phyloP scores from a whole-genome alignment of 2,888 invertebrate species.

The Pristionchus fissidentatus region DNA sequence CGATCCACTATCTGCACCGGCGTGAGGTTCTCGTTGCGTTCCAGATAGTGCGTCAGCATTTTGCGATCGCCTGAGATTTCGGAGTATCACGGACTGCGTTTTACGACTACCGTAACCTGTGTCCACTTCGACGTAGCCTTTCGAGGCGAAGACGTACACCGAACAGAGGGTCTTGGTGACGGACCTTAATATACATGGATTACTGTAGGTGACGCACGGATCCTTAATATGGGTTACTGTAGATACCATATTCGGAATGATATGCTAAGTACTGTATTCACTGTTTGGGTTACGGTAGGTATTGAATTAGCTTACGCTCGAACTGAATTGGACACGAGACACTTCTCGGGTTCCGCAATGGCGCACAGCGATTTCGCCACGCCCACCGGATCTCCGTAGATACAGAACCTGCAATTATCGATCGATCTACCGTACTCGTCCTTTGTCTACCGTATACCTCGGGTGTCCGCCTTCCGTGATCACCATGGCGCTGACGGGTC shows the following conservation, averaged over 20 bases:
- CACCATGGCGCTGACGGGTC: not conserved
- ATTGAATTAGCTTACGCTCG: constrained; percentile 29
- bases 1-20: not conserved
- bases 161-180: not conserved
- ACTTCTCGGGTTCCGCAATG: not conserved
- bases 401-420: constrained; percentile 1
- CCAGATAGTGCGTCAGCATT: not conserved
- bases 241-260: too few species aligned
- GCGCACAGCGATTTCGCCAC: not conserved
- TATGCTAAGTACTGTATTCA: too few species aligned
- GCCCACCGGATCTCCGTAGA: not conserved
- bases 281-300: not conserved
- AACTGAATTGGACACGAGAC: not conserved
- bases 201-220: not conserved
- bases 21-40: not conserved
- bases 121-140: not conserved
- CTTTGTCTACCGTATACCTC: not conserved
- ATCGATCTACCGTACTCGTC: too few species aligned
- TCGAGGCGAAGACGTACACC: not conserved
- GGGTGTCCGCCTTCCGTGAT: too few species aligned
- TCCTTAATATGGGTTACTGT: not conserved
- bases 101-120: too few species aligned
- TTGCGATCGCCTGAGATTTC: not conserved
- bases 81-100: too few species aligned
- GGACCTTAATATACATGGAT: not conserved